phyloP scores from a whole-genome alignment of 30 jellyfish, hydroid and myxozoan genomes.

The Cassiopea andromeda region DNA sequence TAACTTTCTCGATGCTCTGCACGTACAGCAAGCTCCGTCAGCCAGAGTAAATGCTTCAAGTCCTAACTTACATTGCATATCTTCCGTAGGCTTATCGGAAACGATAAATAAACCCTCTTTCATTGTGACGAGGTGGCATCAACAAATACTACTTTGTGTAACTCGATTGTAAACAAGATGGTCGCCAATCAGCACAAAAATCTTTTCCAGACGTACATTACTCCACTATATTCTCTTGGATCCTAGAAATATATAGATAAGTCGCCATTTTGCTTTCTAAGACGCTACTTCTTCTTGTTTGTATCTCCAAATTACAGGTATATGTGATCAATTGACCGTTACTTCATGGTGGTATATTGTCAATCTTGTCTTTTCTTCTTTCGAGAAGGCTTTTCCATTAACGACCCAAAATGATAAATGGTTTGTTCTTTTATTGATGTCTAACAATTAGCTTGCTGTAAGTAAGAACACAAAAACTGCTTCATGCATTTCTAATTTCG shows the following conservation, averaged over 20 bases:
- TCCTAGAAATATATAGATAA: background rate
- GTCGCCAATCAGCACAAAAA: background rate
- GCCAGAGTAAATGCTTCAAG: background rate
- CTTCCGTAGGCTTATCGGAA: conserved; percentile 17
- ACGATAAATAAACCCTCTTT: background rate
- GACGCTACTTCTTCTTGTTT: conserved; percentile 41
- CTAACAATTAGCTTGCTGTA: background rate
- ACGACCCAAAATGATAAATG: background rate
- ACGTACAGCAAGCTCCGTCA: conserved; percentile 22
- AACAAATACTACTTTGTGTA: conserved; percentile 34
- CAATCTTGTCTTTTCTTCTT: background rate
- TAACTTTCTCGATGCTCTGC: conserved; percentile 21
- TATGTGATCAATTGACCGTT: conserved; percentile 74
- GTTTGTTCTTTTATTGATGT: background rate
- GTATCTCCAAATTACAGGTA: conserved; percentile 58
- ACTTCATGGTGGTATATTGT: conserved; percentile 64
- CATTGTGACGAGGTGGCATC: background rate
- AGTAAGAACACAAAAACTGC: background rate
- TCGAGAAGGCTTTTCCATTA: background rate
- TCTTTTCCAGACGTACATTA: background rate
- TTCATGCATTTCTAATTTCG: background rate
- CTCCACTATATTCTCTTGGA: background rate
- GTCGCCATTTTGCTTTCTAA: conserved; percentile 66
- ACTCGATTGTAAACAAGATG: conserved; percentile 15
- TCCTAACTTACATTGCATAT: background rate